Conservation (phyloP, 1,140 invertebrate species). For the Neotoxoptera formosana region DNA sequence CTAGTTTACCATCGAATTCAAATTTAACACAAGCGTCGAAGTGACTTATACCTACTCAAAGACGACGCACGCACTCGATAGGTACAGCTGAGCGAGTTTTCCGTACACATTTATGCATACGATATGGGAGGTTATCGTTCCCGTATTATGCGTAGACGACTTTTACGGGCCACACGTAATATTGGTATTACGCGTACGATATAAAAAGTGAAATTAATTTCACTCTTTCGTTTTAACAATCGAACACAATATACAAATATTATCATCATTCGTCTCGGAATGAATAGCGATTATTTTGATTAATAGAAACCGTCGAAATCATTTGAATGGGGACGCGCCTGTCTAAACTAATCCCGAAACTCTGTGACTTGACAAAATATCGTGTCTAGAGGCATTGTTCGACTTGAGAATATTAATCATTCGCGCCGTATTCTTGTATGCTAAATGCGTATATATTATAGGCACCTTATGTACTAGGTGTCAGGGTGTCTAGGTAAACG, state of each 20-base stretch:
- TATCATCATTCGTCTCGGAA: slow-evolving; percentile 1
- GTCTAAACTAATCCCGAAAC: slow-evolving; percentile 8
- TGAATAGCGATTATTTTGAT: slow-evolving; percentile 10
- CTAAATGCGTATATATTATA: neutral
- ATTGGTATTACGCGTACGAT: neutral
- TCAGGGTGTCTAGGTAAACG: no score
- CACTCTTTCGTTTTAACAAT: neutral
- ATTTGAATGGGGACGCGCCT: neutral
- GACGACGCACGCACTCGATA: neutral
- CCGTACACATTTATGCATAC: neutral
- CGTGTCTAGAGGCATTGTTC: neutral
- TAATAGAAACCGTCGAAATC: slow-evolving; percentile 18
- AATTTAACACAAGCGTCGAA: neutral
- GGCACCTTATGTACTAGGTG: neutral
- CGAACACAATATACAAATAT: neutral
- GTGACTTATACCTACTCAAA: neutral
- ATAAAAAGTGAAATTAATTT: slow-evolving; percentile 9
- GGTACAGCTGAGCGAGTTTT: neutral
- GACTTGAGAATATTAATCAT: neutral
- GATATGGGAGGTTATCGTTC: neutral
- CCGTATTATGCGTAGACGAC: neutral
- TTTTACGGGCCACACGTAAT: neutral
- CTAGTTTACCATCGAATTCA: neutral
- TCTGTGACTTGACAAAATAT: neutral
- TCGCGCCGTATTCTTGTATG: neutral